A percentile compares a stretch with the other conserved stretches of the same genome.
phyloP scores from a whole-genome alignment of 2,888 invertebrate genomes.

The Drosophila fungiperda region DNA sequence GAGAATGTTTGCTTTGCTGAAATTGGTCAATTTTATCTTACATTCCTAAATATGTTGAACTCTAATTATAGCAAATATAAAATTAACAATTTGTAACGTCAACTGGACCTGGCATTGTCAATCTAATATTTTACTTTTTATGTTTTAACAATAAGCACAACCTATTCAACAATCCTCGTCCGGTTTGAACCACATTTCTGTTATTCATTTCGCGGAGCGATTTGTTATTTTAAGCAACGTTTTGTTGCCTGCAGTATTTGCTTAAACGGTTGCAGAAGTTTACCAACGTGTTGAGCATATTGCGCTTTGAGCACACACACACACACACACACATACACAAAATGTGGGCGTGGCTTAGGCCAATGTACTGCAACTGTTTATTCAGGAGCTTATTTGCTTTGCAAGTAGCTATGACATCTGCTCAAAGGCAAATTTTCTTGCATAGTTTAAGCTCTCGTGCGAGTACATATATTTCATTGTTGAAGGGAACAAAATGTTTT shows the following conservation, averaged over 20 bases:
- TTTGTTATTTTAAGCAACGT: slow-evolving; percentile 57
- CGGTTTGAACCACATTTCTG: slow-evolving; percentile 1
- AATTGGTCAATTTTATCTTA: background rate
- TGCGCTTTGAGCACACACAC: slow-evolving; percentile 47
- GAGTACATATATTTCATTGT: background rate
- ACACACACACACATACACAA: slow-evolving; percentile 1
- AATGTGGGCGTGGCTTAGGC: slow-evolving; percentile 13
- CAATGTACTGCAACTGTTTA: slow-evolving; percentile 35
- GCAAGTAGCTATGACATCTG: slow-evolving; percentile 13
- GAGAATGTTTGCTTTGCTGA: background rate
- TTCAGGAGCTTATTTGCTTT: slow-evolving; percentile 42
- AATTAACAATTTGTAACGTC: background rate
- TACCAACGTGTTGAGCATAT: slow-evolving; percentile 73
- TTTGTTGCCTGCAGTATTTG: slow-evolving; percentile 58
- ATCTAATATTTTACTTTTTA: background rate
- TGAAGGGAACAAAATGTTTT: slow-evolving; percentile 12
- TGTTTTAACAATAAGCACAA: background rate
- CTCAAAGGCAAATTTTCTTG: slow-evolving; percentile 26
- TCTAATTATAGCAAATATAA: background rate
- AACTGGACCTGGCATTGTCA: background rate
- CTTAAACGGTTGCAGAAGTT: slow-evolving; percentile 61
- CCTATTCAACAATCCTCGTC: slow-evolving; percentile 2
- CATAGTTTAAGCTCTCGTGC: slow-evolving; percentile 17
- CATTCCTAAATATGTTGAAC: background rate
- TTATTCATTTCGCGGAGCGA: slow-evolving; percentile 5